These are phyloP conservation scores for Callocephalon fimbriatum DNA, from an alignment of 2,113 vertebrate genomes.

Conservation along the genomic window DNA sequence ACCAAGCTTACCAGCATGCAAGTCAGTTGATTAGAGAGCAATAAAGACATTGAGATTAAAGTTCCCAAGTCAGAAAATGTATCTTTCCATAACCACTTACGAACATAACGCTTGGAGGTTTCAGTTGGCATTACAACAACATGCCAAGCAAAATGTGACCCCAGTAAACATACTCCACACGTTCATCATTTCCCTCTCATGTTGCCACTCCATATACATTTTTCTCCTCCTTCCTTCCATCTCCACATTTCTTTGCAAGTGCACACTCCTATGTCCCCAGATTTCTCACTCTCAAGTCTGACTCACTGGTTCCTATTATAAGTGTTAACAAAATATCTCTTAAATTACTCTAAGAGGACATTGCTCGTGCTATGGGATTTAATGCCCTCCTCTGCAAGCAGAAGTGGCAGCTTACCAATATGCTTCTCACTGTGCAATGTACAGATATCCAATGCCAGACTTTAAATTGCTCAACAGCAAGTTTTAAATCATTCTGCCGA, in stretches of 20 bases:
- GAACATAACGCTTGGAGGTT: neutral
- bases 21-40: neutral
- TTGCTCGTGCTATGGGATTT: constrained; percentile 41
- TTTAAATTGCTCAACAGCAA: constrained; percentile 73
- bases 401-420: constrained; percentile 54
- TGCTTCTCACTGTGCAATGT: constrained; percentile 30
- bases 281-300: constrained; percentile 58
- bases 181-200: neutral
- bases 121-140: neutral
- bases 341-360: constrained; percentile 46
- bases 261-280: neutral
- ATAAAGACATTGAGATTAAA: neutral
- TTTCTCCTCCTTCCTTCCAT: neutral
- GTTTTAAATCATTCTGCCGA: constrained; percentile 76
- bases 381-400: constrained; percentile 32
- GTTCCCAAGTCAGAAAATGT: neutral
- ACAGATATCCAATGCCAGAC: constrained; percentile 64
- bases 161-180: neutral
- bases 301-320: constrained; percentile 60
- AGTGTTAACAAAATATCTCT: constrained; percentile 43
- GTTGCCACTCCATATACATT: neutral
- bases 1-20: neutral
- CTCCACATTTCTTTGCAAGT: constrained; percentile 23
- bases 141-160: neutral
- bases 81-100: neutral